Evolutionary conservation across 2,888 invertebrate species (phyloP).

Genomic region (Lumbricus terrestris): DNA sequence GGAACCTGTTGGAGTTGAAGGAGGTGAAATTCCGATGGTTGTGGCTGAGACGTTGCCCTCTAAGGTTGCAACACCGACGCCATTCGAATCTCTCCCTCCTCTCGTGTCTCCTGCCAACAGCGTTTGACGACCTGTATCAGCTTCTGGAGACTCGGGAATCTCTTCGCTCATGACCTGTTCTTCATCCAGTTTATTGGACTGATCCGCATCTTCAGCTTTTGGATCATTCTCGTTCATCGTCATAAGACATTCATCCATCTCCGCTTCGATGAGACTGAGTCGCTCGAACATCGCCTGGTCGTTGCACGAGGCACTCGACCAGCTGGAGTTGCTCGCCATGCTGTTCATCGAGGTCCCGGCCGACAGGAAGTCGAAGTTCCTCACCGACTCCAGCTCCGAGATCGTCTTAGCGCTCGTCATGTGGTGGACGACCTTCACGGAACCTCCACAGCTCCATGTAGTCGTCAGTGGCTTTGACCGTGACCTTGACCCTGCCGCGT

Average conservation of each 20-base stretch:
- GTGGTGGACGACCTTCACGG: background rate
- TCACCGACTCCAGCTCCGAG: constrained; percentile 28
- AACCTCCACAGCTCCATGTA: background rate
- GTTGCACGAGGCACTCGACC: constrained; percentile 23
- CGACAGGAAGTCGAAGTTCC: constrained; percentile 25
- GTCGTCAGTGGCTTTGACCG: background rate
- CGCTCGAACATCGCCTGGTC: constrained; percentile 30
- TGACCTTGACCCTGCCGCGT: background rate
- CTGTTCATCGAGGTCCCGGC: constrained; percentile 22
- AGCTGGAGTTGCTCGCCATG: constrained; percentile 22
- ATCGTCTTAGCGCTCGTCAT: constrained; percentile 16
- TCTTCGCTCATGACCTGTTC: background rate
- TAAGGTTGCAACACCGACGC: background rate
- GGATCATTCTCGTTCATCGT: background rate
- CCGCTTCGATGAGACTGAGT: constrained; percentile 30
- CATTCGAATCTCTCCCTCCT: background rate
- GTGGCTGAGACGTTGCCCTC: background rate
- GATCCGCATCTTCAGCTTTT: background rate
- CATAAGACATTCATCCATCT: constrained; percentile 32
- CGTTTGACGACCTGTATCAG: background rate
- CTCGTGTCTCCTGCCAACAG: background rate
- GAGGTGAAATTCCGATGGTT: background rate
- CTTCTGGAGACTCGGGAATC: background rate
- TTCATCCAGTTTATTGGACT: background rate
- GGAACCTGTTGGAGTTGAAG: background rate